Base-by-base conservation (phyloP, 35 echinoderm and acorn worm genomes). In the Ptychodera flava region DNA sequence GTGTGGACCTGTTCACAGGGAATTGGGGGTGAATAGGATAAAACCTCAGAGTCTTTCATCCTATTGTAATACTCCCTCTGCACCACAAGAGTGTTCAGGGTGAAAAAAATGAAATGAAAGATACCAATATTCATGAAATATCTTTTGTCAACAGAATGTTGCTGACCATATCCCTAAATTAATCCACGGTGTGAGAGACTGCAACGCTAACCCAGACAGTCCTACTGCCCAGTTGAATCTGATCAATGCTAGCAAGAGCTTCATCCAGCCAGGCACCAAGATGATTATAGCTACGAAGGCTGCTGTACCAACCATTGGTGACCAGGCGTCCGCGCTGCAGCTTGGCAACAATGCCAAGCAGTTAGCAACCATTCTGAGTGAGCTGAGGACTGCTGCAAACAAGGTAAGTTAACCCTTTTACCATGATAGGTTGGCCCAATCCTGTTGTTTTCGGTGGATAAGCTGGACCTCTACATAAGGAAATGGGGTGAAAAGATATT, bases 241-340 rank as follows among this genome's bases (percentile, higher is more conserved):
- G 29, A 97, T 97, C 90, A 97, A 97, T 77, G 89, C 90, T 53
- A 94, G 95, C 79, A 92, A 97, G 80, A 93, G 93, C 88, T 97
- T 94, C 33, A 76, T 97, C 0, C 87, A 97, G 92, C 95, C 95
- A 78, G 95, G 81, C 28, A 89, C 84, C 36, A 93, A 97, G 34
- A 81, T 97, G 86, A 90, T 97, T 10, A 87, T 87, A 16, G 92
- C 92, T 27, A 78, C 87, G 16, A 93, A 93, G 82, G 86, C 90
- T 33, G 88, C 95, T 34, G 83, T 97, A 34, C 95, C 95, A 34
- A 94, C 88, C 28, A 90, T 97, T 34, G 87, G 84, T 82, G 92
- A 97, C 52, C 92, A 90, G 31, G 84, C 92, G 16, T 86, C 92
- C 10, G 95, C 92, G 1, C 87, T 97, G 90, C 95, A 97, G 64